phyloP scores from a whole-genome alignment of 2,888 invertebrate genomes.

The Orthosia incerta region DNA sequence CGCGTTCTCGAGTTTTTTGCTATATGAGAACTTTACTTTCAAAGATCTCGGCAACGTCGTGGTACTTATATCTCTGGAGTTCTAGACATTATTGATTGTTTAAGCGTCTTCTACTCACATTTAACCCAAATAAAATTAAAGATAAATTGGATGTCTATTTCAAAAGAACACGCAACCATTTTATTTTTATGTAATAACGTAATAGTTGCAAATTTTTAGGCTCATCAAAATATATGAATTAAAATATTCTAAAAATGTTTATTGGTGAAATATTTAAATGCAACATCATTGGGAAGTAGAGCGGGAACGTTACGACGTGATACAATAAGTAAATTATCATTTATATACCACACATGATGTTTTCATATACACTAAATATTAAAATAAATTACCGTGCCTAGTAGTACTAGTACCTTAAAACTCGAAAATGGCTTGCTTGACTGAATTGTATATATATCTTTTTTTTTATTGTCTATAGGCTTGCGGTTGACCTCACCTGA shows the following conservation, averaged over 20 bases:
- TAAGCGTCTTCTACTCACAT: too few species aligned
- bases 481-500: too few species aligned
- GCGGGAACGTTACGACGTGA: constrained; percentile 44
- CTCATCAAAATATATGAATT: constrained; percentile 47
- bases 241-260: constrained; percentile 57
- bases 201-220: constrained; percentile 42
- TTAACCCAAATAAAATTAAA: not conserved
- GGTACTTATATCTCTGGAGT: too few species aligned
- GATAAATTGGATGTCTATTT: not conserved
- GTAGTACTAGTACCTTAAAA: too few species aligned
- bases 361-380: constrained; percentile 1
- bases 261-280: constrained; percentile 62
- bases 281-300: constrained; percentile 59
- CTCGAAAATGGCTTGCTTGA: too few species aligned
- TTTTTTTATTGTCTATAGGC: too few species aligned
- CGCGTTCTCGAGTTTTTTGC: too few species aligned
- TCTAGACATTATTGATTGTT: too few species aligned
- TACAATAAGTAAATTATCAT: constrained; percentile 42
- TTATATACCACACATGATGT: constrained; percentile 18
- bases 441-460: too few species aligned
- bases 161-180: constrained; percentile 6
- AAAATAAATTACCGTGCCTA: too few species aligned
- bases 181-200: constrained; percentile 8
- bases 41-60: too few species aligned
- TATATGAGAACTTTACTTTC: too few species aligned